These are phyloP conservation scores for Bombus superbus DNA, from an alignment of 1,140 invertebrate species.

Conservation along the genomic window DNA sequence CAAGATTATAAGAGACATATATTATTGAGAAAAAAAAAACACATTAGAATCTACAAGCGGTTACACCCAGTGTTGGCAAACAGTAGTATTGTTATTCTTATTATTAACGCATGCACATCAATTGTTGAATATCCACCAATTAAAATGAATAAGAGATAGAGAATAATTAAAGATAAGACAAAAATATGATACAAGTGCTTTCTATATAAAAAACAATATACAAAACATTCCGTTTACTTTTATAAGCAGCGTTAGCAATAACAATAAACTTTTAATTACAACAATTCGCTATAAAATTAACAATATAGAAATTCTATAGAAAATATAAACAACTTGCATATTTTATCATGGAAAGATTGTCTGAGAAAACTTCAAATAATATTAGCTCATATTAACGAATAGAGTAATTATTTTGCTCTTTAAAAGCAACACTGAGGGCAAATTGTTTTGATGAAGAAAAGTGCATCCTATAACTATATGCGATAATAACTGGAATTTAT, in stretches of 20 bases:
- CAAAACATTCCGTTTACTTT: slow-evolving; percentile 25
- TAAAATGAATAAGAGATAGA: neutral
- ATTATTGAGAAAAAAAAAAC: neutral
- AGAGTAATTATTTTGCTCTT: slow-evolving; percentile 44
- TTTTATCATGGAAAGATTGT: slow-evolving; percentile 44
- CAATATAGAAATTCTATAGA: slow-evolving; percentile 55
- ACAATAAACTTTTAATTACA: slow-evolving; percentile 59
- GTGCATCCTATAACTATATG: slow-evolving; percentile 18
- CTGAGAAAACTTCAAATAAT: slow-evolving; percentile 43
- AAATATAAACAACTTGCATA: slow-evolving; percentile 55
- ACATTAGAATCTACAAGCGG: slow-evolving; percentile 3
- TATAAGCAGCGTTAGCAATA: slow-evolving; percentile 54
- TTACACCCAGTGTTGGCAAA: slow-evolving; percentile 12
- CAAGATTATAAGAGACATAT: neutral
- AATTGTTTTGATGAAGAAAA: slow-evolving; percentile 4
- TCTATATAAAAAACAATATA: neutral
- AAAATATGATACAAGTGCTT: neutral
- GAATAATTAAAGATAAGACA: slow-evolving; percentile 1
- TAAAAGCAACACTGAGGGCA: slow-evolving; percentile 58
- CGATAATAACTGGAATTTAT: slow-evolving; percentile 30
- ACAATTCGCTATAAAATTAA: slow-evolving; percentile 63
- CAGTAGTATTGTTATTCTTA: slow-evolving; percentile 26
- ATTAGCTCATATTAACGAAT: slow-evolving; percentile 44
- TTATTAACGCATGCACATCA: slow-evolving; percentile 27
- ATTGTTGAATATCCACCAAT: neutral